phyloP scores from a whole-genome alignment of 2,113 vertebrate species.

The Syngnathus scovelli region DNA sequence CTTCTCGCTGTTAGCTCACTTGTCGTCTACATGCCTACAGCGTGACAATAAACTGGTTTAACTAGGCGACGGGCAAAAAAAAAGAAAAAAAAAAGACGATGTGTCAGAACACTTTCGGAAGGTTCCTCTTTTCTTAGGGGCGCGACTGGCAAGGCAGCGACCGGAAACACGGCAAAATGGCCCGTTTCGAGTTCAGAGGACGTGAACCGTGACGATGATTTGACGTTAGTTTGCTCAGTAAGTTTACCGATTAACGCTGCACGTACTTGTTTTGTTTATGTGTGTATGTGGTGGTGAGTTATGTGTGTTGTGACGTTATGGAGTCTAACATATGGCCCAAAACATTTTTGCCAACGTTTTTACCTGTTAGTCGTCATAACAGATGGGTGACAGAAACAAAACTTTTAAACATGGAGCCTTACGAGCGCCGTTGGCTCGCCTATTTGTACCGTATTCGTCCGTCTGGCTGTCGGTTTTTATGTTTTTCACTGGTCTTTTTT shows the following conservation, averaged over 20 bases:
- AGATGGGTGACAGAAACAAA: constrained; percentile 1
- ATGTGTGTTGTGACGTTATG: not conserved
- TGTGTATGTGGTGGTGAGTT: not conserved
- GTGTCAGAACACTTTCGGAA: constrained; percentile 7
- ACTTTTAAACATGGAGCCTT: not conserved
- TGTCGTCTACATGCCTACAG: constrained; percentile 50
- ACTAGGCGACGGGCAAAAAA: constrained; percentile 20
- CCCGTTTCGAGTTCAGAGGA: not conserved
- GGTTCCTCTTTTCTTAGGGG: constrained; percentile 23
- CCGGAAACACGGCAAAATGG: constrained; percentile 24
- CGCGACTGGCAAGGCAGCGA: not conserved
- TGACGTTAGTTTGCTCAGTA: constrained; percentile 21
- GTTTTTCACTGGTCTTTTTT: not conserved
- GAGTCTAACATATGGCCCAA: not conserved
- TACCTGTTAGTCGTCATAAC: not conserved
- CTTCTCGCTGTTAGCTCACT: constrained; percentile 1
- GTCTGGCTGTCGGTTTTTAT: not conserved
- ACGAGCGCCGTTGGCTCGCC: not conserved
- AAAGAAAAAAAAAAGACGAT: not conserved
- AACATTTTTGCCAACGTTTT: not conserved
- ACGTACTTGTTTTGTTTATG: not conserved
- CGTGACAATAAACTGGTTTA: constrained; percentile 63
- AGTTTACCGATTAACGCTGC: not conserved
- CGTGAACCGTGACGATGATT: not conserved
- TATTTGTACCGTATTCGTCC: not conserved